Evolutionary conservation across 2,797 vertebrate species (phyloP).

Genomic region (Arctocebus calabarensis): DNA sequence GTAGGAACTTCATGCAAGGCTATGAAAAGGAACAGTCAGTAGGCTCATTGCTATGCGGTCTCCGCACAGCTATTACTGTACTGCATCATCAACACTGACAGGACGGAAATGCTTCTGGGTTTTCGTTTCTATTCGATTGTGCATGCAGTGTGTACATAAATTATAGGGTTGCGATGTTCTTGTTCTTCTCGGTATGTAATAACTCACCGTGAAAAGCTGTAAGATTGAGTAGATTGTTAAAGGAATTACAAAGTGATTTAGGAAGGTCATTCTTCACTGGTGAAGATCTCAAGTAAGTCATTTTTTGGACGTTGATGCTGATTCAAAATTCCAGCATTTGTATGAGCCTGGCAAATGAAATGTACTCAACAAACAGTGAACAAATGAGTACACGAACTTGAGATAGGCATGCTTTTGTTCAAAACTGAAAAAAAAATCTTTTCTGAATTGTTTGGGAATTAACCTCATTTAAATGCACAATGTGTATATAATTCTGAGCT

Average conservation of each 20-base stretch:
- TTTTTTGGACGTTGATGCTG: slow-evolving; percentile 46
- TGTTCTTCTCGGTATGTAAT: slow-evolving; percentile 45
- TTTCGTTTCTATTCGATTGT: slow-evolving; percentile 27
- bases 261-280: slow-evolving; percentile 32
- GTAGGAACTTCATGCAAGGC: neutral
- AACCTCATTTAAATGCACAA: slow-evolving; percentile 53
- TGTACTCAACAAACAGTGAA: slow-evolving; percentile 53
- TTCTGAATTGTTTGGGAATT: slow-evolving; percentile 44
- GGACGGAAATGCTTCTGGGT: neutral
- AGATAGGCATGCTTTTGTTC: slow-evolving; percentile 48
- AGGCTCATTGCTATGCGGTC: neutral
- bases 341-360: slow-evolving; percentile 41
- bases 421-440: slow-evolving; percentile 3
- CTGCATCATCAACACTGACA: neutral
- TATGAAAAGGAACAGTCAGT: neutral
- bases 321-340: slow-evolving; percentile 43
- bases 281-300: slow-evolving; percentile 50
- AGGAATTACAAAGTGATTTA: slow-evolving; percentile 67
- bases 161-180: neutral
- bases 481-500: slow-evolving; percentile 32
- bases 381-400: slow-evolving; percentile 30
- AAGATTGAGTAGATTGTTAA: slow-evolving; percentile 48
- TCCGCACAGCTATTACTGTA: neutral
- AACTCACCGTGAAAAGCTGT: slow-evolving; percentile 32
- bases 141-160: slow-evolving; percentile 21